Evolutionary conservation across 2,888 invertebrate genomes (phyloP).

Genomic region (Nymphalis urticae): DNA sequence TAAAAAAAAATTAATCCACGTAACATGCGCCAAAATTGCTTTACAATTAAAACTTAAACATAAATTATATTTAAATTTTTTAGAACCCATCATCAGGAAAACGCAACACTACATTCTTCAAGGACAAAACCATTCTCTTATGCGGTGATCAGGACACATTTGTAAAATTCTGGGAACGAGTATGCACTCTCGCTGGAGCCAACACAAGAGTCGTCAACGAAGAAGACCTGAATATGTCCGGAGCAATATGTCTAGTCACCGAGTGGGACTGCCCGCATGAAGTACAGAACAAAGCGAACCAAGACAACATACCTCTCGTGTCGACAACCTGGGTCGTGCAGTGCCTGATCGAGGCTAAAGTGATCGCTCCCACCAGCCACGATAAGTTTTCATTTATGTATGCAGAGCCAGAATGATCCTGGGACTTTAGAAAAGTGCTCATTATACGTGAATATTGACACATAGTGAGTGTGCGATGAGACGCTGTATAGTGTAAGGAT

Average conservation of each 20-base stretch:
- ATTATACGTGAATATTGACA: conserved; percentile 77
- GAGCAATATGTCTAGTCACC: conserved; percentile 80
- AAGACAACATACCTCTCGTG: conserved; percentile 83
- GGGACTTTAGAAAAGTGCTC: conserved; percentile 76
- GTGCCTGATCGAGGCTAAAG: conserved; percentile 83
- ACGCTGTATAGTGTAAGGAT: conserved; percentile 40
- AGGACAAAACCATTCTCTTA: conserved; percentile 74
- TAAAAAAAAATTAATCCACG: too few relatives aligned
- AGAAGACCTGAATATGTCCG: conserved; percentile 71
- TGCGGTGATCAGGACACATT: conserved; percentile 79
- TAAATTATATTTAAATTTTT: conserved; percentile 14
- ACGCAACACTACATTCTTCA: conserved; percentile 64
- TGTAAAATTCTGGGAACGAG: conserved; percentile 83
- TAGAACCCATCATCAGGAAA: conserved; percentile 63
- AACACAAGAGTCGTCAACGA: conserved; percentile 74
- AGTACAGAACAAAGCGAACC: conserved; percentile 77
- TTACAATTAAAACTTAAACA: too few relatives aligned
- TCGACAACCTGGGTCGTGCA: conserved; percentile 87
- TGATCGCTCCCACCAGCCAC: conserved; percentile 74
- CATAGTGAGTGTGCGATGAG: conserved; percentile 53
- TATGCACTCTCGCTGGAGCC: conserved; percentile 81
- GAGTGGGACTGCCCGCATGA: conserved; percentile 83
- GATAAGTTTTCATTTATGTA: conserved; percentile 80
- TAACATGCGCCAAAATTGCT: too few relatives aligned
- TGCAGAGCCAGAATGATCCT: conserved; percentile 78